Evolutionary conservation across 2,888 invertebrate genomes (phyloP).

Genomic region (Drosophila sordidula): DNA sequence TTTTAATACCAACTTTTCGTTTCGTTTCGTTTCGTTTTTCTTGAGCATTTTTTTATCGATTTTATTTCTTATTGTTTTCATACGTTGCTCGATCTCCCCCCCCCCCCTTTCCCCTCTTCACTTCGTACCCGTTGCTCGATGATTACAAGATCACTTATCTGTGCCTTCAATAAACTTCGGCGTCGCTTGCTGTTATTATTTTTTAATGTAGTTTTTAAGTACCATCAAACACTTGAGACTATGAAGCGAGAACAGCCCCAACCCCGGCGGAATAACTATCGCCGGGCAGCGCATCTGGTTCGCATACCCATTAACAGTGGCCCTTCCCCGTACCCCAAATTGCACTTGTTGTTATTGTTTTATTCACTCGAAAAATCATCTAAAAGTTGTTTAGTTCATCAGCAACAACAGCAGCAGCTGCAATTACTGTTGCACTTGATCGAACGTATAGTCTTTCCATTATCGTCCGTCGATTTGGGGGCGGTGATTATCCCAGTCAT

Average conservation of each 20-base stretch:
- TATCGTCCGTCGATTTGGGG: slow-evolving; percentile 34
- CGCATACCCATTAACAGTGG: slow-evolving; percentile 48
- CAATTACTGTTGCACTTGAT: slow-evolving; percentile 54
- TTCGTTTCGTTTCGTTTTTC: slow-evolving; percentile 52
- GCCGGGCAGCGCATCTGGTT: slow-evolving; percentile 27
- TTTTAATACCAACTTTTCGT: slow-evolving; percentile 62
- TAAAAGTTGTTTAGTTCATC: slow-evolving; percentile 54
- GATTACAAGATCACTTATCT: slow-evolving; percentile 80
- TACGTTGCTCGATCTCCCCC: slow-evolving; percentile 5
- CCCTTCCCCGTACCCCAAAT: slow-evolving; percentile 2
- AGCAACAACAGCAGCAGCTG: slow-evolving; percentile 38
- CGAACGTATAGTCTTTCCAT: slow-evolving; percentile 20
- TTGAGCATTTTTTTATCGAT: slow-evolving; percentile 60
- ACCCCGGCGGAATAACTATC: slow-evolving; percentile 23
- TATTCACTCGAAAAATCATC: slow-evolving; percentile 48
- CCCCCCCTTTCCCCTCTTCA: too few species aligned
- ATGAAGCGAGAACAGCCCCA: slow-evolving; percentile 66
- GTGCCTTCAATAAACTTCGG: slow-evolving; percentile 73
- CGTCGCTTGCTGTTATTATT: slow-evolving; percentile 70
- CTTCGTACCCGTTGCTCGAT: slow-evolving; percentile 34
- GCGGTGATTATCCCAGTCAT: slow-evolving; percentile 44
- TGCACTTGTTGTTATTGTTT: slow-evolving; percentile 28
- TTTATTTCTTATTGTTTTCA: slow-evolving; percentile 73
- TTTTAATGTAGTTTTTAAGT: slow-evolving; percentile 80
- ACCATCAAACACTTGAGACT: slow-evolving; percentile 80